Evolutionary conservation across 2,888 invertebrate species (phyloP).

Genomic region (Plebejus anna): DNA sequence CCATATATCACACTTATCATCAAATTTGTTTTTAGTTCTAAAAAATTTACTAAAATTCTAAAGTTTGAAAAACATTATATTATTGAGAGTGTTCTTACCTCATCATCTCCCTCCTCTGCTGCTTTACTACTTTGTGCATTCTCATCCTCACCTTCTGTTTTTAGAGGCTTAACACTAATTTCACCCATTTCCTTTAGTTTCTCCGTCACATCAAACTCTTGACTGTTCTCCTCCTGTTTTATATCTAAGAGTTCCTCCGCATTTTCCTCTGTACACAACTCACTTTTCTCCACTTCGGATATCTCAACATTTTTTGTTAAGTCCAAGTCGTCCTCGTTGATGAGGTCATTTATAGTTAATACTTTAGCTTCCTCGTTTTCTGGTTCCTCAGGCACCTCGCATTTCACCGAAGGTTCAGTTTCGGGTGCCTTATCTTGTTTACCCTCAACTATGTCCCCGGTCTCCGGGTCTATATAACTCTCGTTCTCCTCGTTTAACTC

Average conservation of each 20-base stretch:
- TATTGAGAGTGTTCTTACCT: constrained; percentile 48
- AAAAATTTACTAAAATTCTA: too few species aligned
- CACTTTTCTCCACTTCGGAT: constrained; percentile 69
- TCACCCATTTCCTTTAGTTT: constrained; percentile 83
- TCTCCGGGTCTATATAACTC: constrained; percentile 75
- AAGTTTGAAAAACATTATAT: neutral
- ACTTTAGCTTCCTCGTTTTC: constrained; percentile 55
- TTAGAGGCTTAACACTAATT: constrained; percentile 70
- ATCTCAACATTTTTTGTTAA: constrained; percentile 73
- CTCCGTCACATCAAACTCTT: constrained; percentile 81
- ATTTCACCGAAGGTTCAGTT: constrained; percentile 34
- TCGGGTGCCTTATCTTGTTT: constrained; percentile 45
- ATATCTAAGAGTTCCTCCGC: constrained; percentile 63
- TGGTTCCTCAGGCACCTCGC: constrained; percentile 37
- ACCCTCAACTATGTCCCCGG: constrained; percentile 68
- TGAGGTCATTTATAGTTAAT: constrained; percentile 73
- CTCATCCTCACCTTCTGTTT: constrained; percentile 53
- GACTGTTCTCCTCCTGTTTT: constrained; percentile 61
- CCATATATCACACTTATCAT: too few species aligned
- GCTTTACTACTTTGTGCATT: constrained; percentile 48
- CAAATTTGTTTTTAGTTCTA: too few species aligned
- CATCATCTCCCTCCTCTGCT: constrained; percentile 66
- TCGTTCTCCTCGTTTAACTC: constrained; percentile 71
- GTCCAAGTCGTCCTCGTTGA: constrained; percentile 71
- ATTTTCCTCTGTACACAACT: constrained; percentile 66